Evolutionary conservation across 2,113 vertebrate genomes (phyloP), one percentile per base, ranked within the genome.

Genomic region (Sebastes fasciatus): DNA sequence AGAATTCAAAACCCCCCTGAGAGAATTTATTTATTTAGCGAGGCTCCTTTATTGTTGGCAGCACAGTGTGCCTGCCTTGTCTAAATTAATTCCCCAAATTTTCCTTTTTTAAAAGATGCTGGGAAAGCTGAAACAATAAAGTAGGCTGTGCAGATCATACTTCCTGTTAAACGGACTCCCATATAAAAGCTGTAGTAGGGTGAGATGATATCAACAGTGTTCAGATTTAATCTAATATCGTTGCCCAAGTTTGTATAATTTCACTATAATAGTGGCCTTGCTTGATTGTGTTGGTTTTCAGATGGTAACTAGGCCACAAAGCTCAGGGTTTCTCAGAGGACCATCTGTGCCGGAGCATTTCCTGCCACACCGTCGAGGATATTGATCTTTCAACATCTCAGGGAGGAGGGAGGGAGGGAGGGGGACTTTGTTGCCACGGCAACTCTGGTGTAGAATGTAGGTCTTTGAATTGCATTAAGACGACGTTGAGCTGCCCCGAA

Each of bases 391-490:
- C 83, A 87, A 85, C 73, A 89, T 93, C 90, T 93, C 84, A 45
- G 82, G 84, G 77, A 76, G 77, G 81, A 16, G 58, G 51, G 23
- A 5, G 57, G 19, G 70, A 16, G 23, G 34, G 9, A 17, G 19
- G 17, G 12, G 73, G 86, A 88, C 86, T 85, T 93, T 86, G 95
- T 96, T 96, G 92, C 95, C 93, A 95, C 75, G 92, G 94, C 93
- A 95, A 95, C 94, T 91, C 91, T 81, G 80, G 68, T 79, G 86
- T 89, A 91, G 90, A 95, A 95, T 94, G 86, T 89, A 92, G 93
- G 93, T 91, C 94, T 95, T 92, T 94, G 94, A 95, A 95, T 95
- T 84, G 61, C 89, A 95, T 94, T 94, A 94, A 89, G 84, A 89
- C 83, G 80, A 84, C 84, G 83, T 85, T 85, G 88, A 88, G 86